Evolutionary conservation across 2,113 vertebrate genomes (phyloP), one percentile per base, ranked within the genome.

Genomic region (Ramphastos sulfuratus): DNA sequence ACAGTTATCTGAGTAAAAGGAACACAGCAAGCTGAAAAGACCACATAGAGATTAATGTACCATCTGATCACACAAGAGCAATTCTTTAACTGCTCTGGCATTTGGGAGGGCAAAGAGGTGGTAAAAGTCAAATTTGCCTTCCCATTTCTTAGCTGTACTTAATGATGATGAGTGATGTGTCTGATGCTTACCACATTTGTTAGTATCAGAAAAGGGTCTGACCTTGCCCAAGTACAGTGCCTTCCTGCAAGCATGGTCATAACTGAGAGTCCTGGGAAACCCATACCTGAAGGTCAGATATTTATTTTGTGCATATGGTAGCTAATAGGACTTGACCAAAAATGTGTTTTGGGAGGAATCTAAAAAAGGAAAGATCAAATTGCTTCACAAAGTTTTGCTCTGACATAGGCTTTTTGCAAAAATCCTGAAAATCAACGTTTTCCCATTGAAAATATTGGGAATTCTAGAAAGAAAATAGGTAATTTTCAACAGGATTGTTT

Each of bases 21-120:
- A 77, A 33, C 8, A 67, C 7, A 76, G 55, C 10, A 67, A 83
- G 10, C 33, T 58, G 65, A 78, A 86, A 93, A 77, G 61, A 86
- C 16, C 37, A 67, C 69, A n/a, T 65, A 88, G 48, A 90, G 83
- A 94, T 78, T 71, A 74, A 92, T 84, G 21, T 48, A 58, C 33
- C 73, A 42, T 42, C 75, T 61, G 35, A 87, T 27, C 55, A 74
- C 85, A 86, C 30, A 94, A 64, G 85, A 90, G 24, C 65, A 94
- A 67, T 88, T 85, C 77, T 72, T 90, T 78, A 93, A 79, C 71
- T 85, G 59, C 50, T 93, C 37, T 87, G 84, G 66, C 66, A 85
- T 92, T 90, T 92, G 52, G 9, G 61, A 93, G 69, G 75, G 52
- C 79, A 89, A 85, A 77, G 79, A 52, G 12, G 54, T 91, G 42